Conservation (phyloP, 1,140 invertebrate species). For the Diploscapter pachys region DNA sequence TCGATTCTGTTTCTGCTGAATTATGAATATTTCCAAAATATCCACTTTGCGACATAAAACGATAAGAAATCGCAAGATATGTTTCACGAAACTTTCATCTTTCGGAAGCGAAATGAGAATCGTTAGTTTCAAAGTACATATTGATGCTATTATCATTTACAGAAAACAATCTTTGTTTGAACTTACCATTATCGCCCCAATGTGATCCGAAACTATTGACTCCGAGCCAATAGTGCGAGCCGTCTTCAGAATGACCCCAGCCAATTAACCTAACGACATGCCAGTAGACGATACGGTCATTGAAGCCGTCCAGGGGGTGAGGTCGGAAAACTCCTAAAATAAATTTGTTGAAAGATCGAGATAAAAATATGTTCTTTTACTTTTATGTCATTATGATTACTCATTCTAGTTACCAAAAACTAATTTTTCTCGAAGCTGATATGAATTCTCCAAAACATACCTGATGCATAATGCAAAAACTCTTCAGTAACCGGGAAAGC, state of each 20-base stretch:
- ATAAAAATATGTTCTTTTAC: too few relatives aligned
- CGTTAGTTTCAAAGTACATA: too few relatives aligned
- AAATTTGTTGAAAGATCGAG: not conserved
- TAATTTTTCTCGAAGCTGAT: too few relatives aligned
- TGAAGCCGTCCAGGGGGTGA: slow-evolving; percentile 47
- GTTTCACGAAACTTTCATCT: not conserved
- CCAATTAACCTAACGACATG: slow-evolving; percentile 56
- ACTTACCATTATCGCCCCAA: slow-evolving; percentile 57
- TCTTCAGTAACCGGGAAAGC: slow-evolving; percentile 58
- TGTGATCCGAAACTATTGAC: slow-evolving; percentile 53
- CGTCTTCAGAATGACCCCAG: slow-evolving; percentile 53
- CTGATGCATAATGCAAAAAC: slow-evolving; percentile 54
- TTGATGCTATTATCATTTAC: too few relatives aligned
- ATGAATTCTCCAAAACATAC: not conserved
- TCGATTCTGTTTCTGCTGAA: not conserved
- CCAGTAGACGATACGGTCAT: slow-evolving; percentile 56
- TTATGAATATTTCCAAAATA: too few relatives aligned
- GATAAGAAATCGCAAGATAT: too few relatives aligned
- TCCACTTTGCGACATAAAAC: too few relatives aligned
- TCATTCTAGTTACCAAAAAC: too few relatives aligned
- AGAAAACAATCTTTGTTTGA: too few relatives aligned
- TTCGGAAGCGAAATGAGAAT: too few relatives aligned
- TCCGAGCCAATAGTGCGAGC: slow-evolving; percentile 52
- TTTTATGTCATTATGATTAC: too few relatives aligned
- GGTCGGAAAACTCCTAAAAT: slow-evolving; percentile 49